Conservation (phyloP, 2,888 invertebrate species). For the Drosophila gaucha region DNA sequence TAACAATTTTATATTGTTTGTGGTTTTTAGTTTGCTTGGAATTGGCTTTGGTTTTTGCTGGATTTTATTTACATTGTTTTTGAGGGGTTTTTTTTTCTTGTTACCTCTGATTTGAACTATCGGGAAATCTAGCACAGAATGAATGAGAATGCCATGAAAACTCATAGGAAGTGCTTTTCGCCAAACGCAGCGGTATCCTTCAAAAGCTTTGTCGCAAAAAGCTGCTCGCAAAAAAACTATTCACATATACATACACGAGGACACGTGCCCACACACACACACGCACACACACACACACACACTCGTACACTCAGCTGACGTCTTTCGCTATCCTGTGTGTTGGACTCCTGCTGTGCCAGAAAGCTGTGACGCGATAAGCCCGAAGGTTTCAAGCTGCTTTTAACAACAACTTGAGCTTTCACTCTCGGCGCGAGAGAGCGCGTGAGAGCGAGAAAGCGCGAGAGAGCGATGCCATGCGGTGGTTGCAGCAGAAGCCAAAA, state of each 20-base stretch:
- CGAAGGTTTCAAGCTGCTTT: slow-evolving; percentile 22
- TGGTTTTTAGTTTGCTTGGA: not conserved
- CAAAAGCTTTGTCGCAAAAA: slow-evolving; percentile 50
- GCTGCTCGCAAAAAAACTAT: slow-evolving; percentile 37
- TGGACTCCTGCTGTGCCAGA: slow-evolving; percentile 13
- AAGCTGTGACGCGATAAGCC: slow-evolving; percentile 17
- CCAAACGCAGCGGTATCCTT: slow-evolving; percentile 54
- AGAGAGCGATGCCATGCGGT: not conserved
- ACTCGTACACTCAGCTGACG: slow-evolving; percentile 53
- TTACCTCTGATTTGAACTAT: slow-evolving; percentile 80
- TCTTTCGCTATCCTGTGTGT: slow-evolving; percentile 15
- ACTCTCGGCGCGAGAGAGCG: slow-evolving; percentile 1
- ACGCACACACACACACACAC: slow-evolving; percentile 35
- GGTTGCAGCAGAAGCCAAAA: slow-evolving; percentile 31
- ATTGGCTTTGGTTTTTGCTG: slow-evolving; percentile 31
- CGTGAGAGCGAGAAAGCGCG: not conserved
- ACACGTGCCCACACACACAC: slow-evolving; percentile 55
- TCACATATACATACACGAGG: slow-evolving; percentile 29
- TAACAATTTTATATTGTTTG: not conserved
- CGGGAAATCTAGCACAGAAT: slow-evolving; percentile 83
- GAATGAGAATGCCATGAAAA: slow-evolving; percentile 73
- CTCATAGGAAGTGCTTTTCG: slow-evolving; percentile 68
- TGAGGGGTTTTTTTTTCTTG: slow-evolving; percentile 12
- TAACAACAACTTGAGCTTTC: slow-evolving; percentile 14
- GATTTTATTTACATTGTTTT: slow-evolving; percentile 18